Percentiles rank a stretch among this genome's conserved stretches.
Evolutionary conservation across 1,140 invertebrate species (phyloP).

Genomic region (Stenopsyche tienmushanensis): DNA sequence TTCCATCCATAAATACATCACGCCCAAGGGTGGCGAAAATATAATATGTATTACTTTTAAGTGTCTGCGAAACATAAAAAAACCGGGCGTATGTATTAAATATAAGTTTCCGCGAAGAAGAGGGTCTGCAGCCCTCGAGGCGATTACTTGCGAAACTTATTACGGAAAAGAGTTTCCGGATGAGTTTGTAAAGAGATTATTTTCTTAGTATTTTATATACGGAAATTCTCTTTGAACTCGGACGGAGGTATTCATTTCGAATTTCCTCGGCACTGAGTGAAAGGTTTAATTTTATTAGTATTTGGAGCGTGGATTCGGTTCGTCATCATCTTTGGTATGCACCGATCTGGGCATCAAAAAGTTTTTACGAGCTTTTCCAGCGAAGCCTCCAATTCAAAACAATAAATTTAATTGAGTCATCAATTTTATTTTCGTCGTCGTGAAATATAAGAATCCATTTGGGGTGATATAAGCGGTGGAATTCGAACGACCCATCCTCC

Average conservation of each 20-base stretch:
- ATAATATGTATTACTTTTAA: neutral
- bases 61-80: neutral
- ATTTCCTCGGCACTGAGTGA: neutral
- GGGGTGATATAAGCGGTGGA: neutral
- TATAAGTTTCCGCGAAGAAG: neutral
- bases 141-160: slow-evolving; percentile 40
- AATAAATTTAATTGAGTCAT: slow-evolving; percentile 10
- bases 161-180: slow-evolving; percentile 37
- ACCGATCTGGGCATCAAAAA: neutral
- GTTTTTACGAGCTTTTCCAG: neutral
- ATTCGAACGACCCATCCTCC: too few species aligned
- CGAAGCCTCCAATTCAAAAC: too few species aligned
- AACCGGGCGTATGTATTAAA: neutral
- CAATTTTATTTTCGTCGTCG: neutral
- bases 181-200: slow-evolving; percentile 32
- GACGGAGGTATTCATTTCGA: slow-evolving; percentile 2
- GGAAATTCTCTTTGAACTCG: slow-evolving; percentile 10
- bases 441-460: neutral
- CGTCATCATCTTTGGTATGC: too few species aligned
- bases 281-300: neutral
- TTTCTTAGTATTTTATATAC: slow-evolving; percentile 21
- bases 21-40: neutral
- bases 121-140: slow-evolving; percentile 13
- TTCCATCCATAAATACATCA: neutral
- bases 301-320: neutral